Percentiles rank a stretch among this genome's conserved stretches.
Conservation (phyloP, 2,888 invertebrate genomes). For the Cryptus viduatorius region DNA sequence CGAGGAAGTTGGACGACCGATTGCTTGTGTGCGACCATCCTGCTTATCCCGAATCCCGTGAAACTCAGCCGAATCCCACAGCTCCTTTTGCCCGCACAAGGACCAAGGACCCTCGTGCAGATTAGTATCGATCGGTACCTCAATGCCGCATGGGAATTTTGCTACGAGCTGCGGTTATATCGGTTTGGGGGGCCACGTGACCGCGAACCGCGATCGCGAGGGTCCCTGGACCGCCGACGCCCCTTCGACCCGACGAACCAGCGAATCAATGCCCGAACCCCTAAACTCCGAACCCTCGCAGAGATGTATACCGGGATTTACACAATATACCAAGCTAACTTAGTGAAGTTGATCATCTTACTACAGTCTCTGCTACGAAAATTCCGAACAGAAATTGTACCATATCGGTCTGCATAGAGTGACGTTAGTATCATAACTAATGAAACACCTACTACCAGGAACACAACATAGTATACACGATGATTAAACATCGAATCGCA, state of each 20-base stretch:
- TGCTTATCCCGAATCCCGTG: conserved; percentile 39
- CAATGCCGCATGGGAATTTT: conserved; percentile 68
- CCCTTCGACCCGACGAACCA: conserved; percentile 51
- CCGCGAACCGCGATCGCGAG: conserved; percentile 67
- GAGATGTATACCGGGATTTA: not conserved
- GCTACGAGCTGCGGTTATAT: conserved; percentile 69
- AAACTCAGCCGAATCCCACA: conserved; percentile 34
- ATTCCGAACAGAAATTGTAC: not conserved
- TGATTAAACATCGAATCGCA: no score
- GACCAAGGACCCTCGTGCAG: conserved; percentile 37
- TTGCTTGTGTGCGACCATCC: conserved; percentile 33
- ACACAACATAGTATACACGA: no score
- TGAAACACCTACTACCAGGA: no score
- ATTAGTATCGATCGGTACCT: conserved; percentile 67
- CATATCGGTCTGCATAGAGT: not conserved
- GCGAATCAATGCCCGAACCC: conserved; percentile 69
- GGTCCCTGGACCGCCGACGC: conserved; percentile 40
- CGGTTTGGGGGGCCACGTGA: conserved; percentile 67
- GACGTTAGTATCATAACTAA: no score
- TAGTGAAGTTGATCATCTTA: not conserved
- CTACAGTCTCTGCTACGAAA: not conserved
- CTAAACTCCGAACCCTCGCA: conserved; percentile 56
- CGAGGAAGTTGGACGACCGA: not conserved
- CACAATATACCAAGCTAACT: not conserved
- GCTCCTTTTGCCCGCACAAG: conserved; percentile 40